Evolutionary conservation across 2,113 vertebrate genomes (phyloP), one percentile per base, ranked within the genome.

Genomic region (Galeopterus variegatus): DNA sequence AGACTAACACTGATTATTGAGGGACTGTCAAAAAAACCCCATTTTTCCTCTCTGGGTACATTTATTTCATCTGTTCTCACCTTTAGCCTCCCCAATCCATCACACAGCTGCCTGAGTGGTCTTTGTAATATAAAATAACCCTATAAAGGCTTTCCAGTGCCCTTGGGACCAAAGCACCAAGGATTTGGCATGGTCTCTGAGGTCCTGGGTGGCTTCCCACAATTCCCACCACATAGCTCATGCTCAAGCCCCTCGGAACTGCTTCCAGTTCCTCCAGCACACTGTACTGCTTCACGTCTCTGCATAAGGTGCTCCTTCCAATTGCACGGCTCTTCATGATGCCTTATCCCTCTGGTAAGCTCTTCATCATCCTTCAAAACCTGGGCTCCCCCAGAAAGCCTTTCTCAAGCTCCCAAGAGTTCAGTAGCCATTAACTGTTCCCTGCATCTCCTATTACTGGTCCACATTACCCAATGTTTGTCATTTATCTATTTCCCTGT

Each of bases 291-390:
- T n/a, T 92, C 65, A 15, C 1, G 11, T 60, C 50, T 79, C 75
- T 72, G 5, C 8, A 1, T 45, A 3, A 77, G 41, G 17, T 19
- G 12, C 54, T 48, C 70, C 41, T 36, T 52, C 26, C 73, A 73
- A 36, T 2, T 56, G n/a, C 52, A 45, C 1, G 8, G 26, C 52
- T 36, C 79, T 92, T 93, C 67, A 60, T 50, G 41, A 76, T 72
- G 33, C 36, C 21, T 76, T n/a, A 67, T 36, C 36, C 58, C 81
- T 90, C 67, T 65, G 58, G 58, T 36, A 93, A 92, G 45, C 48
- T 85, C 79, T 64, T 48, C 77, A 62, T 80, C 75, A 82, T 73
- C 76, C 70, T 77, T 95, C 21, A 54, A 94, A 90, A 75, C 13
- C 26, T 62, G 54, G 15, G 48, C 21, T 88, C n/a, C 45, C 80